phyloP scores from a whole-genome alignment of 2,888 invertebrate species.

The Achlya flavicornis region DNA sequence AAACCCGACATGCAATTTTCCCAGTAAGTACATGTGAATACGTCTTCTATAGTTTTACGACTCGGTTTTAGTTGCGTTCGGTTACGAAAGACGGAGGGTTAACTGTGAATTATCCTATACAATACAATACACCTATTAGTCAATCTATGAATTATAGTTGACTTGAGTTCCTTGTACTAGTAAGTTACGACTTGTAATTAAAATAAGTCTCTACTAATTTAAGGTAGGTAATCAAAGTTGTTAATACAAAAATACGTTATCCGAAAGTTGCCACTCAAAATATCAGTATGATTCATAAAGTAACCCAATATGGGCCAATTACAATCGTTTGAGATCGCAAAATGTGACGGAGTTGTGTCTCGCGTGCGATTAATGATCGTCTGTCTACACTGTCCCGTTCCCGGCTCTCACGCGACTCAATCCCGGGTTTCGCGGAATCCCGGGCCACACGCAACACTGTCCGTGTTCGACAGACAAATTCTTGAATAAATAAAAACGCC shows the following conservation, averaged over 20 bases:
- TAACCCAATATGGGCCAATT: background rate
- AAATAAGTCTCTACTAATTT: background rate
- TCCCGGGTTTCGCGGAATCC: slow-evolving; percentile 45
- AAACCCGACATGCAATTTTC: slow-evolving; percentile 16
- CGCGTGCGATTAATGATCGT: slow-evolving; percentile 35
- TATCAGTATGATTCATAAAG: slow-evolving; percentile 1
- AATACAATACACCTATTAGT: background rate
- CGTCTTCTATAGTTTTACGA: background rate
- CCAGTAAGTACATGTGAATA: slow-evolving; percentile 9
- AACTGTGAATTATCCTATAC: background rate
- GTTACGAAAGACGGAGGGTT: background rate
- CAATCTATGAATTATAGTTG: background rate
- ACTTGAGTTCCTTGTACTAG: background rate
- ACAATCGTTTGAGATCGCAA: slow-evolving; percentile 7
- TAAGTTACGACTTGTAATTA: background rate
- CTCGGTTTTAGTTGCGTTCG: background rate
- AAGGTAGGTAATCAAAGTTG: background rate
- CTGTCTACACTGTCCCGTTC: slow-evolving; percentile 32
- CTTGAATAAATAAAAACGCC: slow-evolving; percentile 37
- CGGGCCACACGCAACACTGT: slow-evolving; percentile 42
- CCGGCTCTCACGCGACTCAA: slow-evolving; percentile 32
- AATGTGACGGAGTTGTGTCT: background rate
- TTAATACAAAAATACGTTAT: background rate
- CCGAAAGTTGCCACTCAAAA: background rate
- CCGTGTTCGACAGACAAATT: slow-evolving; percentile 27